Conservation (phyloP, 2,797 vertebrate genomes). For the Uromys caudimaculatus region DNA sequence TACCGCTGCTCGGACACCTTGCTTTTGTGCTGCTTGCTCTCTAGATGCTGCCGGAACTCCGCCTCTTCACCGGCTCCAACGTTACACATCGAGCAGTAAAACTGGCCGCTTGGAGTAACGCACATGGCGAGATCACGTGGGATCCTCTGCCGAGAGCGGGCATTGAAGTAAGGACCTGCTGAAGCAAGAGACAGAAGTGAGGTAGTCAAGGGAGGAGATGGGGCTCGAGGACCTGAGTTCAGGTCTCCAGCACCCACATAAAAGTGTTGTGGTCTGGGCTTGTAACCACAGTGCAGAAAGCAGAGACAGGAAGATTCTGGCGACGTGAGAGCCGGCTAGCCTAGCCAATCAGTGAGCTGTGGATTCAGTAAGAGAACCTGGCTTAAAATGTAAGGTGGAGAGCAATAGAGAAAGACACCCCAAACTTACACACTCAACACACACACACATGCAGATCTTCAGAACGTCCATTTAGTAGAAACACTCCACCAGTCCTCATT, state of each 20-base stretch:
- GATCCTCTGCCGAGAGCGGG: conserved; percentile 96
- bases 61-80: conserved; percentile 95
- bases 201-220: neutral
- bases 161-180: conserved; percentile 97
- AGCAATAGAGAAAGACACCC: neutral
- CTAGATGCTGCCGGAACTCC: conserved; percentile 97
- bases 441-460: neutral
- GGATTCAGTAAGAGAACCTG: neutral
- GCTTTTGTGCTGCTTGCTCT: conserved; percentile 99
- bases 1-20: conserved; percentile 98
- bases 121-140: conserved; percentile 99
- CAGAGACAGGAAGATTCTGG: neutral
- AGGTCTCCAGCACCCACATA: neutral
- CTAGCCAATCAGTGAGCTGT: neutral
- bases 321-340: neutral
- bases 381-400: neutral
- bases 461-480: neutral
- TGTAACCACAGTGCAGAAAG: neutral
- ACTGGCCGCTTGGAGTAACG: conserved; percentile 98
- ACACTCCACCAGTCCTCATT: neutral
- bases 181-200: conserved; percentile 54
- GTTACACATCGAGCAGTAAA: conserved; percentile 99
- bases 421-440: neutral
- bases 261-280: neutral
- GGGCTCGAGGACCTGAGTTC: neutral